These are phyloP conservation scores for Leptura quadrifasciata DNA, from an alignment of 2,888 invertebrate species.

Conservation along the genomic window DNA sequence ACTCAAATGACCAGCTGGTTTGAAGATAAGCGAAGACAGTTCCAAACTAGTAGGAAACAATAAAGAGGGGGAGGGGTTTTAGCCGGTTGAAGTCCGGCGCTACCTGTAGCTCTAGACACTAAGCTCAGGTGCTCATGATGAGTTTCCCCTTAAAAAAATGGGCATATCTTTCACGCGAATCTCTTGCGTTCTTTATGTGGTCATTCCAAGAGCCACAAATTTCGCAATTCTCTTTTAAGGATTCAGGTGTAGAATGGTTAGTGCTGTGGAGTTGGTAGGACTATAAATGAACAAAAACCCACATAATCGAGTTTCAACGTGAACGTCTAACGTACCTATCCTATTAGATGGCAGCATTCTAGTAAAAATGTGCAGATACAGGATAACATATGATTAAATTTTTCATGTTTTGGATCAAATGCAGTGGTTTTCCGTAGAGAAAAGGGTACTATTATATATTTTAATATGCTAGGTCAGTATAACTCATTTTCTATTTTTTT, in stretches of 20 bases:
- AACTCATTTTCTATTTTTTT: background rate
- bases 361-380: background rate
- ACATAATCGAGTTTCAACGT: conserved; percentile 39
- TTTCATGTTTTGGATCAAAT: background rate
- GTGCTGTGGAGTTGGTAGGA: conserved; percentile 37
- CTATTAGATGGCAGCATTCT: background rate
- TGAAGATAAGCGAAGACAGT: too few species aligned
- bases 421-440: background rate
- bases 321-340: background rate
- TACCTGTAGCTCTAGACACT: too few species aligned
- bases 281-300: conserved; percentile 42
- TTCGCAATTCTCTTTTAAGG: conserved; percentile 41
- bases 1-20: too few species aligned
- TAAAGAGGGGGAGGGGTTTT: too few species aligned
- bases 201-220: conserved; percentile 36
- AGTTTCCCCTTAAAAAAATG: too few species aligned
- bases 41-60: too few species aligned
- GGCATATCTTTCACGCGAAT: conserved; percentile 36
- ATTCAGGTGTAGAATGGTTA: conserved; percentile 36
- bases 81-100: too few species aligned
- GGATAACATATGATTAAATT: background rate
- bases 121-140: too few species aligned
- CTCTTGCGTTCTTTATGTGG: conserved; percentile 40
- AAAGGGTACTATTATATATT: background rate
- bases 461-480: background rate